Conservation (phyloP, 2,888 invertebrate genomes). For the Oxystoma pomonae region DNA sequence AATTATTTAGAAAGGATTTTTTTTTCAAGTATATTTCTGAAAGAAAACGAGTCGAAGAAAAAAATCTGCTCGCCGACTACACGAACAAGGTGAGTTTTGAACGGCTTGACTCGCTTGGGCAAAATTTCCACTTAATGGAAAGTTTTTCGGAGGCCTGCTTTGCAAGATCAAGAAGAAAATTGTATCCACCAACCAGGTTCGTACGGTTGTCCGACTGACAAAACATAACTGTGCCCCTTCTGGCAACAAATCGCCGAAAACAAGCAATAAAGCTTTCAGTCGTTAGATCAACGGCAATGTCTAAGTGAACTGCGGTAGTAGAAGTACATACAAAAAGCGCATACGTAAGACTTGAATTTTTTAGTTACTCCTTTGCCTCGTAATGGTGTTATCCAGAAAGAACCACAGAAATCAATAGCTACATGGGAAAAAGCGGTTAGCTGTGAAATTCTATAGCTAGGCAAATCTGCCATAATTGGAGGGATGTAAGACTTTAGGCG, state of each 20-base stretch:
- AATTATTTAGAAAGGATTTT: too few relatives aligned
- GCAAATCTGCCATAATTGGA: not conserved
- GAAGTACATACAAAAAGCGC: not conserved
- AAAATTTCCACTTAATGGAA: not conserved
- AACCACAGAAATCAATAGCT: not conserved
- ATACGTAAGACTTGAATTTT: conserved; percentile 4
- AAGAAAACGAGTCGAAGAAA: too few relatives aligned
- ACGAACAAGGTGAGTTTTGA: too few relatives aligned
- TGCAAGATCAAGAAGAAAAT: not conserved
- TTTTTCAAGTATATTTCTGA: too few relatives aligned
- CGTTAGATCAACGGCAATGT: not conserved
- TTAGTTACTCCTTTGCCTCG: not conserved
- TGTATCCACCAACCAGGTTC: conserved; percentile 7
- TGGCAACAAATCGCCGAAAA: conserved; percentile 8
- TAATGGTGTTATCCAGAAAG: not conserved
- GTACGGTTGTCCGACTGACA: conserved; percentile 4
- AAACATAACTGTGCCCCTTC: not conserved
- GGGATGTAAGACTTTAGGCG: not conserved
- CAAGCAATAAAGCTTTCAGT: not conserved
- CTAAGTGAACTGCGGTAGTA: conserved; percentile 1
- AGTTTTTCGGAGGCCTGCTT: not conserved
- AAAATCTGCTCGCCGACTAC: too few relatives aligned
- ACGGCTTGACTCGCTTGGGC: too few relatives aligned
- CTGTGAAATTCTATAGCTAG: not conserved
- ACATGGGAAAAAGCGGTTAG: not conserved